phyloP scores from a whole-genome alignment of 2,888 invertebrate species.

The Orthosia cruda region DNA sequence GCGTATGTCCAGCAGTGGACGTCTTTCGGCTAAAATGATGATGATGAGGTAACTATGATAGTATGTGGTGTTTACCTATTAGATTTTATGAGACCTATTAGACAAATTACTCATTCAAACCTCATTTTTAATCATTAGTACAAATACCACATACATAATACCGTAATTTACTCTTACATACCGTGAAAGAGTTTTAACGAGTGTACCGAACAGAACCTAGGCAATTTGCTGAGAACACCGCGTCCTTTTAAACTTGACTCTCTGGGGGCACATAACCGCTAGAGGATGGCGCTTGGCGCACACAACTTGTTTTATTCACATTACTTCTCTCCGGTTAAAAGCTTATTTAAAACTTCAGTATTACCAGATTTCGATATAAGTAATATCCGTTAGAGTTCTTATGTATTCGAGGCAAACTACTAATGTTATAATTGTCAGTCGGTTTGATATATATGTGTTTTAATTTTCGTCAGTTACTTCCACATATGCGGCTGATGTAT shows the following conservation, averaged over 20 bases:
- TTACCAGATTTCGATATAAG: slow-evolving; percentile 32
- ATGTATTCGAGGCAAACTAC: no score
- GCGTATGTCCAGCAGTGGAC: no score
- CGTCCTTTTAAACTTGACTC: slow-evolving; percentile 86
- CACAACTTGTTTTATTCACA: slow-evolving; percentile 69
- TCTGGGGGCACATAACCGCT: slow-evolving; percentile 80
- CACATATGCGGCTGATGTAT: no score
- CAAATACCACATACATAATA: slow-evolving; percentile 12
- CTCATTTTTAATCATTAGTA: neutral
- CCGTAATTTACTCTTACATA: slow-evolving; percentile 50
- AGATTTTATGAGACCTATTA: no score
- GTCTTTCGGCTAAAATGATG: no score
- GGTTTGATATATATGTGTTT: no score
- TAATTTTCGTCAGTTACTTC: no score
- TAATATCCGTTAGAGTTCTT: neutral
- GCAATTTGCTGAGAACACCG: slow-evolving; percentile 82
- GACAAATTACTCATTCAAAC: slow-evolving; percentile 9
- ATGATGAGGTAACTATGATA: no score
- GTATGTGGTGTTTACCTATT: no score
- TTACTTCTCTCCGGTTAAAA: slow-evolving; percentile 49
- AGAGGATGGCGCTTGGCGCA: slow-evolving; percentile 59
- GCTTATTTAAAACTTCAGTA: slow-evolving; percentile 58
- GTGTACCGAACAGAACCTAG: slow-evolving; percentile 78
- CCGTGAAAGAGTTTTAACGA: slow-evolving; percentile 73
- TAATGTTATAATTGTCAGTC: no score